A percentile compares a stretch with the other conserved stretches of the same genome.
These are phyloP conservation scores for Nipponia nippon DNA, from an alignment of 2,113 vertebrate species.

Conservation along the genomic window DNA sequence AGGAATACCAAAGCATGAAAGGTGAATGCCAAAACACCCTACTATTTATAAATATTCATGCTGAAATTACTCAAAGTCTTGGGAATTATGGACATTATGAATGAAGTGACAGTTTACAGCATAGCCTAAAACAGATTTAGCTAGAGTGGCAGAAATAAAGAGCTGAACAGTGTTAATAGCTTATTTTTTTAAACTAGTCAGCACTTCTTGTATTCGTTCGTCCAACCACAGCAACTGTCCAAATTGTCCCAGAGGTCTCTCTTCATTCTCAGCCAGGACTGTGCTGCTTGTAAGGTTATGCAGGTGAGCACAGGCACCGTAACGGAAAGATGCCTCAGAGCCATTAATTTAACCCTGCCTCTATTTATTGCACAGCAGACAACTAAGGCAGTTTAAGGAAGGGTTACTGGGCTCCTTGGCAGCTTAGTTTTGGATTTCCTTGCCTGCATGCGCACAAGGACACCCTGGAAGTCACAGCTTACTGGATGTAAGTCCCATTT, in stretches of 20 bases:
- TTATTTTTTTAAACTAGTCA: background rate
- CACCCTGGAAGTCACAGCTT: background rate
- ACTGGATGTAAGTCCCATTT: background rate
- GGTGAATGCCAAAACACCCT: background rate
- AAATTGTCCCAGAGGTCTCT: background rate
- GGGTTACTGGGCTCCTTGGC: background rate
- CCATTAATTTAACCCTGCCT: background rate
- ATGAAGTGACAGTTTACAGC: background rate
- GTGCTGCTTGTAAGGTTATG: background rate
- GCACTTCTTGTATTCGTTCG: background rate
- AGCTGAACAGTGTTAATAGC: background rate
- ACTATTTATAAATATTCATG: background rate
- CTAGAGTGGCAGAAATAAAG: background rate
- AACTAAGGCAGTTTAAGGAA: background rate
- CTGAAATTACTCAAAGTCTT: background rate
- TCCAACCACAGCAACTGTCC: background rate
- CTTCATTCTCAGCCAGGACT: background rate
- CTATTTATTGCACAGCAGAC: background rate
- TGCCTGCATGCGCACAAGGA: background rate
- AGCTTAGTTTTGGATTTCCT: background rate
- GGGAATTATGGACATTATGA: background rate
- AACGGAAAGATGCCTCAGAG: background rate
- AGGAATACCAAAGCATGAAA: background rate
- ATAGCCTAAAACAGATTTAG: background rate
- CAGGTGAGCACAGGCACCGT: background rate